Evolutionary conservation across 2,888 invertebrate genomes (phyloP).

Genomic region (Hirtodrosophila confusa): DNA sequence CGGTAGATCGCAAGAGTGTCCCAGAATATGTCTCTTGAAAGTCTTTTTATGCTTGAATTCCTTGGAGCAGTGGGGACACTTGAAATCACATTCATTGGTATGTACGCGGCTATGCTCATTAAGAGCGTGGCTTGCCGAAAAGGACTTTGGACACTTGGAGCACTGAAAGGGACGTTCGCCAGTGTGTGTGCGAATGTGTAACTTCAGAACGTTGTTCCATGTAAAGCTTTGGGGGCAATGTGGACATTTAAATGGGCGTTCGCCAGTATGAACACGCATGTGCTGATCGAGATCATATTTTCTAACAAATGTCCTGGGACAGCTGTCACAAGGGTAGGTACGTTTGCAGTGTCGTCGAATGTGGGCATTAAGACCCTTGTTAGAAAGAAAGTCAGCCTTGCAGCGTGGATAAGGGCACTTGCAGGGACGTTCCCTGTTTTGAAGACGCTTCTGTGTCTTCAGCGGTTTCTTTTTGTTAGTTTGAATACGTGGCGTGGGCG

Average conservation of each 20-base stretch:
- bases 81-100: neutral
- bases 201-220: conserved; percentile 1
- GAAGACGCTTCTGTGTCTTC: too few species aligned
- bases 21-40: neutral
- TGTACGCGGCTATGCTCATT: neutral
- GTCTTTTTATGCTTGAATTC: neutral
- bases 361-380: conserved; percentile 4
- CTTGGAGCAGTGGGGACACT: neutral
- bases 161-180: conserved; percentile 3
- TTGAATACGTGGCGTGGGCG: neutral
- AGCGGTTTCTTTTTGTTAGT: neutral
- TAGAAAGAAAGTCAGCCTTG: neutral
- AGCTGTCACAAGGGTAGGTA: neutral
- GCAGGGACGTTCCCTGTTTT: neutral
- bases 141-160: neutral
- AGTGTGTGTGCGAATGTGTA: conserved; percentile 1
- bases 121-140: neutral
- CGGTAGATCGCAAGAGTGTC: neutral
- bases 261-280: neutral
- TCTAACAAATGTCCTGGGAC: neutral
- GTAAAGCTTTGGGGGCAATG: neutral
- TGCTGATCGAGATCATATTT: conserved; percentile 10
- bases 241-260: conserved; percentile 1
- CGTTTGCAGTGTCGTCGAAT: conserved; percentile 1
- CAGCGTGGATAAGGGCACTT: conserved; percentile 4